Conservation (phyloP, 2,797 vertebrate genomes). For the Cyclura pinguis region DNA sequence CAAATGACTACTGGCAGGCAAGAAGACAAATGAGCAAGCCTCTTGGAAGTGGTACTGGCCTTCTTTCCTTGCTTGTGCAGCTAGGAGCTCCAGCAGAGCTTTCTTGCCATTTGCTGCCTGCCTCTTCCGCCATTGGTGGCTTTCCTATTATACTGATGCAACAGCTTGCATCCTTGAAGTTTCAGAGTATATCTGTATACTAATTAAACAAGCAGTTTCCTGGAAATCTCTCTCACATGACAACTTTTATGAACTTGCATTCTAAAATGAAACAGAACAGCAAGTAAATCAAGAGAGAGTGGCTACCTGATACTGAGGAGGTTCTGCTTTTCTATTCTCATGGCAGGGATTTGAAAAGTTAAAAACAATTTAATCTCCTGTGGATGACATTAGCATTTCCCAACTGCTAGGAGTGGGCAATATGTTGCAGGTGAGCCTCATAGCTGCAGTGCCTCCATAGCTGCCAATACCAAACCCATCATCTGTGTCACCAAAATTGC, state of each 20-base stretch:
- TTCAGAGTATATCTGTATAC: too few relatives aligned
- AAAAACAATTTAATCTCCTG: background rate
- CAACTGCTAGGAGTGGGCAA: too few relatives aligned
- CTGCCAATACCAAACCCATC: too few relatives aligned
- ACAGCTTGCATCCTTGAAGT: background rate
- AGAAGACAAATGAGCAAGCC: background rate
- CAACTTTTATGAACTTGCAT: background rate
- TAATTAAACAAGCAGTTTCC: background rate
- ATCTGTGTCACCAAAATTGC: too few relatives aligned
- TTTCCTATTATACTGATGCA: background rate
- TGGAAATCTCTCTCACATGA: background rate
- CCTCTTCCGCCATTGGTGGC: background rate
- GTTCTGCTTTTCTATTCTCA: background rate
- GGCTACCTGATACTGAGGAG: background rate
- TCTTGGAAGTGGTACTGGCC: background rate
- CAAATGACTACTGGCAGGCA: background rate
- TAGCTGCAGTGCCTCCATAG: too few relatives aligned
- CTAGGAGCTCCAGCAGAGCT: background rate
- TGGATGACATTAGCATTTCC: too few relatives aligned
- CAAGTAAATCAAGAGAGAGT: background rate
- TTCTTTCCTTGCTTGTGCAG: background rate
- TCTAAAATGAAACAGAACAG: background rate
- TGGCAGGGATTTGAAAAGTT: background rate
- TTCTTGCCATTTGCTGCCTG: background rate
- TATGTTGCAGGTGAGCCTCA: too few relatives aligned